Conservation (phyloP, 1,140 invertebrate species). For the Argopecten irradians region DNA sequence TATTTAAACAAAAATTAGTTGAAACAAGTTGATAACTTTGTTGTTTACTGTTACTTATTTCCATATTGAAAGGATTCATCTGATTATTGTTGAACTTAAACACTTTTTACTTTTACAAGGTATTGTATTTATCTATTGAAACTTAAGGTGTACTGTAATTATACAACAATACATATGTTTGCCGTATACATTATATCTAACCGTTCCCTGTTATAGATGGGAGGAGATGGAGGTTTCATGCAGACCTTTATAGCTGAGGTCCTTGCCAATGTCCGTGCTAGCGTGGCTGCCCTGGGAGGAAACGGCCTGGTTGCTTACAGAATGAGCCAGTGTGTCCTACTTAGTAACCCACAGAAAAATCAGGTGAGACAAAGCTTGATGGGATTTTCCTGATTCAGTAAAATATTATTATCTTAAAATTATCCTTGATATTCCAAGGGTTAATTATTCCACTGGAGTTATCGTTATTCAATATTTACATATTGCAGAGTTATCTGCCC, state of each 20-base stretch:
- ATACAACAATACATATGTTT: too few relatives aligned
- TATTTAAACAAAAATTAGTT: too few relatives aligned
- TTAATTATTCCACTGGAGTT: not conserved
- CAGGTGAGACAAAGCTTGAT: constrained; percentile 82
- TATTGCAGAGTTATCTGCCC: too few relatives aligned
- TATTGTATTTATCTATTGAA: too few relatives aligned
- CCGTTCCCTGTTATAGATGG: constrained; percentile 75
- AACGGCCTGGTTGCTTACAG: constrained; percentile 97
- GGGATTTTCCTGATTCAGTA: not conserved
- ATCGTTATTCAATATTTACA: too few relatives aligned
- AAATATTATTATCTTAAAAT: not conserved
- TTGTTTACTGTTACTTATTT: too few relatives aligned
- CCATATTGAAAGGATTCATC: too few relatives aligned
- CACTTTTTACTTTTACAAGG: too few relatives aligned
- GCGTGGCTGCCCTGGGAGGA: constrained; percentile 94
- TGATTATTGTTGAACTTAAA: too few relatives aligned
- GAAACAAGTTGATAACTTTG: too few relatives aligned
- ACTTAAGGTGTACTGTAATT: too few relatives aligned
- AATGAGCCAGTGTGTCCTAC: constrained; percentile 92
- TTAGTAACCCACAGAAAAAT: constrained; percentile 96
- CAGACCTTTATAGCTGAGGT: constrained; percentile 95
- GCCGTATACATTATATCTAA: too few relatives aligned
- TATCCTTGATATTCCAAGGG: not conserved
- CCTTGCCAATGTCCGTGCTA: constrained; percentile 92
- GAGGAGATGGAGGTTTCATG: constrained; percentile 94